Evolutionary conservation across 2,888 invertebrate genomes (phyloP), one percentile per base, ranked within the genome.

Genomic region (Aradus depressus): DNA sequence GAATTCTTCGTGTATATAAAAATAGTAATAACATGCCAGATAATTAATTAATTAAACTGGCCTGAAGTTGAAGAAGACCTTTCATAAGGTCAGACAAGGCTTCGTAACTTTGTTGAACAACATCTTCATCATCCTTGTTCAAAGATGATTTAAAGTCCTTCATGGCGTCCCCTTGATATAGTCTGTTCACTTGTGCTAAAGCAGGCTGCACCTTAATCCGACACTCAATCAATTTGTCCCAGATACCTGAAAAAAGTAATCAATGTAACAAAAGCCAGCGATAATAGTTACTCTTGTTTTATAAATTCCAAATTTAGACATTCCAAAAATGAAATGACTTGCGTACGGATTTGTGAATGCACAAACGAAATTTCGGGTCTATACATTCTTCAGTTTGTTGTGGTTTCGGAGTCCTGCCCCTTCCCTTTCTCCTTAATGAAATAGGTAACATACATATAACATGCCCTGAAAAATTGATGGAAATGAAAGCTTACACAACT

Each of bases 201-300:
- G 84, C 77, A 65, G 90, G 86, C 66, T 95, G 93, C 21, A 92
- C 67, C 63, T 86, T 84, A 60, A 95, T 93, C 58, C 95, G 75
- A 64, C 82, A 74, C 69, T 95, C 91, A 21, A 95, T 66, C 3
- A 95, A 66, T 50, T 76, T 79, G 65, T 95, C 93, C 89, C 90
- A 95, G 2, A 90, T 51, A 48, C 62, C 70, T 72, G 52, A 25
- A 63, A 61, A 41, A n/a, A n/a, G n/a, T n/a, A n/a, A n/a, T n/a
- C n/a, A n/a, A n/a, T n/a, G n/a, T n/a, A n/a, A n/a, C n/a, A n/a
- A n/a, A n/a, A n/a, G n/a, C n/a, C n/a, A n/a, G n/a, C n/a, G n/a
- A n/a, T n/a, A n/a, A n/a, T n/a, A n/a, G n/a, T n/a, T n/a, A n/a
- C n/a, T n/a, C n/a, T n/a, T n/a, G n/a, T n/a, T n/a, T n/a, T n/a